Percentiles rank a stretch among this genome's conserved stretches.
Evolutionary conservation across 2,113 vertebrate genomes (phyloP).

Genomic region (Anser cygnoides): DNA sequence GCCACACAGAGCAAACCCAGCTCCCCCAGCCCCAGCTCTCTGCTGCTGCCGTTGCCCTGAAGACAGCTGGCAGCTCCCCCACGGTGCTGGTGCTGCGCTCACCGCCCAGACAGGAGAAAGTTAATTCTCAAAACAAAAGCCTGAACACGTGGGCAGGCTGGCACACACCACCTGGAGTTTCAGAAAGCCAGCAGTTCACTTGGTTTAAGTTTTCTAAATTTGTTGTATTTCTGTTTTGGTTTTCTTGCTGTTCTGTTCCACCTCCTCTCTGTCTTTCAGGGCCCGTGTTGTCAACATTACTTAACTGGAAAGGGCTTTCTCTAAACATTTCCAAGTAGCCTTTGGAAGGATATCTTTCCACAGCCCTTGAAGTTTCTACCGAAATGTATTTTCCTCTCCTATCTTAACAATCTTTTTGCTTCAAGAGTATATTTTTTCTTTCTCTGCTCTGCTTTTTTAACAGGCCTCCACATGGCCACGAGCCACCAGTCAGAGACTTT

Average conservation of each 20-base stretch:
- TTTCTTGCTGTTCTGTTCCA: not conserved
- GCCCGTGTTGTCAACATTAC: not conserved
- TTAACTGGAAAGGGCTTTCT: not conserved
- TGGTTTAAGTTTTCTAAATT: not conserved
- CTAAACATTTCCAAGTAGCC: not conserved
- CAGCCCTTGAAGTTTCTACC: not conserved
- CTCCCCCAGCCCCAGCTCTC: not conserved
- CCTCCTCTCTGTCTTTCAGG: not conserved
- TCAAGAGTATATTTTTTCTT: not conserved
- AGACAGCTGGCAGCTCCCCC: not conserved
- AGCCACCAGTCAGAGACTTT: slow-evolving; percentile 29
- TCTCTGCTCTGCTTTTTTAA: not conserved
- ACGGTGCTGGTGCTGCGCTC: accelerated
- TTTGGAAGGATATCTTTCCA: not conserved
- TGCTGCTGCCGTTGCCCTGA: not conserved
- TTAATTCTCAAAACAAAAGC: not conserved
- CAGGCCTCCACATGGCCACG: not conserved
- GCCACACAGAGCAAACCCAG: not conserved
- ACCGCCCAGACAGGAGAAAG: not conserved
- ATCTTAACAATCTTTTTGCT: not conserved
- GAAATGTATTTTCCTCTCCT: slow-evolving; percentile 12
- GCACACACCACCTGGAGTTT: not conserved
- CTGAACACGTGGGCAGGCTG: not conserved
- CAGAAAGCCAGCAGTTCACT: not conserved
- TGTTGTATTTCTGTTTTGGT: not conserved